Evolutionary conservation across 2,888 invertebrate species (phyloP).

Genomic region (Cylindroiulus punctatus): DNA sequence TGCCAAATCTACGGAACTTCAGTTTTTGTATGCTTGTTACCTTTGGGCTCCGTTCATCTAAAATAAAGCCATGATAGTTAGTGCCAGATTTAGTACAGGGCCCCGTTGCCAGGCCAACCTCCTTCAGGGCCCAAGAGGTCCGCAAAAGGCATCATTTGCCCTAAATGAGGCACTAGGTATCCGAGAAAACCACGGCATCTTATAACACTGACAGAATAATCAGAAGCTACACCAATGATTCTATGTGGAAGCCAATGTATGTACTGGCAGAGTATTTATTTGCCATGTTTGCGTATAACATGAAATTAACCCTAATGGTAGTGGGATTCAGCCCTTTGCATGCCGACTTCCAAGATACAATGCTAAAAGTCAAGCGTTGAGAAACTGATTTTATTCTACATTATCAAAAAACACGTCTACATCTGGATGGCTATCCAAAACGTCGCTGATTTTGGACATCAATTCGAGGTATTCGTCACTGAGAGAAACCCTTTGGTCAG

Average conservation of each 20-base stretch:
- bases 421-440: conserved; percentile 71
- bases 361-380: neutral
- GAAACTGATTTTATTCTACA: conserved; percentile 10
- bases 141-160: no score
- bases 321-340: neutral
- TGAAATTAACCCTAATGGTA: no score
- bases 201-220: neutral
- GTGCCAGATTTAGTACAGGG: no score
- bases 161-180: no score
- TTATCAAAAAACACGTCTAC: conserved; percentile 69
- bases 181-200: no score
- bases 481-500: conserved; percentile 68
- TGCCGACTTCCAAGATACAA: neutral
- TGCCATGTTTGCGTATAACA: neutral
- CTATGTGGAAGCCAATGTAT: neutral
- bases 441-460: conserved; percentile 69
- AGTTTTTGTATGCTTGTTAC: no score
- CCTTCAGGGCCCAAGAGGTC: no score
- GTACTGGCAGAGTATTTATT: neutral
- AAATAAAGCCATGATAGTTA: no score
- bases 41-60: no score
- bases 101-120: no score
- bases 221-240: neutral
- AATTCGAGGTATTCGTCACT: conserved; percentile 68
- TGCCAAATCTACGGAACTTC: no score